phyloP scores from a whole-genome alignment of 2,888 invertebrate genomes.

The Syrphus vitripennis region DNA sequence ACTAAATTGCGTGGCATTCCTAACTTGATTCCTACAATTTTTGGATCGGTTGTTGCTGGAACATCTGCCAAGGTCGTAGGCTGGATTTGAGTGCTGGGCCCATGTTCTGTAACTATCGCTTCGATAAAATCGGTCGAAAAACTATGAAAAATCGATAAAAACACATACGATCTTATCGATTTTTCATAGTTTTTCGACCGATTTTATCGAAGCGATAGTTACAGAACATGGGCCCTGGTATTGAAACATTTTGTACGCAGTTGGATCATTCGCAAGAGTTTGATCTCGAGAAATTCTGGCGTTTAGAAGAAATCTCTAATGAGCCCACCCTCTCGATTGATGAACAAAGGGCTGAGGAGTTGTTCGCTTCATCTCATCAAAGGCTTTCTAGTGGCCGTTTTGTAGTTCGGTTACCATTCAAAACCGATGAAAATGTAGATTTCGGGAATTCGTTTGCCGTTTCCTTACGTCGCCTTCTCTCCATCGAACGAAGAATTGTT shows the following conservation, averaged over 20 bases:
- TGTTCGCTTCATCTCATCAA: background rate
- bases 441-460: background rate
- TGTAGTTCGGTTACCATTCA: background rate
- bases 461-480: background rate
- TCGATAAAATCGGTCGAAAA: no score
- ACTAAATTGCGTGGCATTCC: background rate
- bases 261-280: no score
- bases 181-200: no score
- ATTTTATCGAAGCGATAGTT: no score
- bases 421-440: background rate
- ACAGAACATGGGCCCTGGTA: no score
- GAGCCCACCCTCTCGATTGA: background rate
- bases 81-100: background rate
- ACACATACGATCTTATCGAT: no score
- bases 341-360: slow-evolving; percentile 4
- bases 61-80: background rate
- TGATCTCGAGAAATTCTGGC: slow-evolving; percentile 6
- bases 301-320: background rate
- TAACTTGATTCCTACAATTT: slow-evolving; percentile 9
- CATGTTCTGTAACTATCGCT: no score
- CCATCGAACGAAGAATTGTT: background rate
- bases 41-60: background rate
- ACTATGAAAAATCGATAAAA: no score
- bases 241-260: background rate
- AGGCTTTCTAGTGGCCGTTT: slow-evolving; percentile 1